phyloP scores from a whole-genome alignment of 2,888 invertebrate species.

The Megamerina dolium region DNA sequence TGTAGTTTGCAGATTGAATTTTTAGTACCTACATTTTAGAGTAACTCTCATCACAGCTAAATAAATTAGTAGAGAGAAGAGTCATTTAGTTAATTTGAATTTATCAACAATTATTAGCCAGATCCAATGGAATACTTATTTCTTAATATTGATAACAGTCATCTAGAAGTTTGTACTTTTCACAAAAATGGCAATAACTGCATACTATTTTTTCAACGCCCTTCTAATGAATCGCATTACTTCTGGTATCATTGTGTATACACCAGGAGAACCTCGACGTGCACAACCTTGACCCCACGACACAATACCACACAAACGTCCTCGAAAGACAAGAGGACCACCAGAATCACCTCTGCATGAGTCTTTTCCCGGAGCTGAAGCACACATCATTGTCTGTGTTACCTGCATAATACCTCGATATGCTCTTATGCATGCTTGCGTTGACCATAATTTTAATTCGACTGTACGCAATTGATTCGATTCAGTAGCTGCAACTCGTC shows the following conservation, averaged over 20 bases:
- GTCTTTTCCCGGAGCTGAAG: slow-evolving; percentile 17
- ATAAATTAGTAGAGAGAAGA: too few species aligned
- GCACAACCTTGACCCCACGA: slow-evolving; percentile 47
- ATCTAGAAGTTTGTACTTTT: too few species aligned
- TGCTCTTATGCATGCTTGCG: background rate
- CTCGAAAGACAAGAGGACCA: slow-evolving; percentile 21
- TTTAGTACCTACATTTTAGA: too few species aligned
- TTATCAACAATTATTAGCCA: too few species aligned
- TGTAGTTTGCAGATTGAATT: too few species aligned
- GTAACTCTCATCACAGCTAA: too few species aligned
- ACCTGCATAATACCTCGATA: background rate
- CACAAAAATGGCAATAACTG: too few species aligned
- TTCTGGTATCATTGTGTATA: slow-evolving; percentile 58
- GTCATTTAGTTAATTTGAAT: too few species aligned
- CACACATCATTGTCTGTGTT: slow-evolving; percentile 24
- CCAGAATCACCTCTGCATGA: slow-evolving; percentile 27
- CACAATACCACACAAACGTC: slow-evolving; percentile 56
- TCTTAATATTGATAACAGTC: too few species aligned
- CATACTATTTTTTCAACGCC: too few species aligned
- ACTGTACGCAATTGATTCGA: slow-evolving; percentile 16
- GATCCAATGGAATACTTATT: too few species aligned
- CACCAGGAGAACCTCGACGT: slow-evolving; percentile 61
- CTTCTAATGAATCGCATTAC: too few species aligned
- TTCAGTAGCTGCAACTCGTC: background rate
- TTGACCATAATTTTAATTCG: slow-evolving; percentile 6